A percentile compares a stretch with the other conserved stretches of the same genome.
Evolutionary conservation across 2,113 vertebrate genomes (phyloP).

Genomic region (Lophura nycthemera): DNA sequence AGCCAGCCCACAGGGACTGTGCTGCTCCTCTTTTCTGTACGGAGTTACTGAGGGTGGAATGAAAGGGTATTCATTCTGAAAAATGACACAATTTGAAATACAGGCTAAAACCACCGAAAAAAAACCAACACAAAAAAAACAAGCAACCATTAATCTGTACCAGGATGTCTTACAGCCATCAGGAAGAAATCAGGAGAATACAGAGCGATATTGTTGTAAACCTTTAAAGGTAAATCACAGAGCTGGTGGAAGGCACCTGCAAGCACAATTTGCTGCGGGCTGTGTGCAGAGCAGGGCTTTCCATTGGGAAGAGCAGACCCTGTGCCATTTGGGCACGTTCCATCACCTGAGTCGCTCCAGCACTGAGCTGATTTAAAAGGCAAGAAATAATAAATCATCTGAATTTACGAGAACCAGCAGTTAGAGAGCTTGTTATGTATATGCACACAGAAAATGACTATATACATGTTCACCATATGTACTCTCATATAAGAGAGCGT

Average conservation of each 20-base stretch:
- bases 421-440: not conserved
- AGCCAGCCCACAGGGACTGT: not conserved
- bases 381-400: not conserved
- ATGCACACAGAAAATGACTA: not conserved
- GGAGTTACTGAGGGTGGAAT: not conserved
- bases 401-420: not conserved
- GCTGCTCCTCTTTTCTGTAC: not conserved
- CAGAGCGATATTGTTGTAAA: not conserved
- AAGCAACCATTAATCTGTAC: not conserved
- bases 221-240: not conserved
- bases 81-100: not conserved
- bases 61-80: not conserved
- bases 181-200: not conserved
- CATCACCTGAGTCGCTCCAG: not conserved
- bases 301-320: not conserved
- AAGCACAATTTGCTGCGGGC: not conserved
- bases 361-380: not conserved
- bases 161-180: not conserved
- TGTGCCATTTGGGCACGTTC: not conserved
- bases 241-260: conserved; percentile 4
- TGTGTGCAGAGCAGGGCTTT: not conserved
- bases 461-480: not conserved
- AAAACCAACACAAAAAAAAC: not conserved
- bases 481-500: not conserved
- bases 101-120: not conserved